Base-by-base conservation (phyloP, 1,140 invertebrate genomes). In the Anthonomus grandis region DNA sequence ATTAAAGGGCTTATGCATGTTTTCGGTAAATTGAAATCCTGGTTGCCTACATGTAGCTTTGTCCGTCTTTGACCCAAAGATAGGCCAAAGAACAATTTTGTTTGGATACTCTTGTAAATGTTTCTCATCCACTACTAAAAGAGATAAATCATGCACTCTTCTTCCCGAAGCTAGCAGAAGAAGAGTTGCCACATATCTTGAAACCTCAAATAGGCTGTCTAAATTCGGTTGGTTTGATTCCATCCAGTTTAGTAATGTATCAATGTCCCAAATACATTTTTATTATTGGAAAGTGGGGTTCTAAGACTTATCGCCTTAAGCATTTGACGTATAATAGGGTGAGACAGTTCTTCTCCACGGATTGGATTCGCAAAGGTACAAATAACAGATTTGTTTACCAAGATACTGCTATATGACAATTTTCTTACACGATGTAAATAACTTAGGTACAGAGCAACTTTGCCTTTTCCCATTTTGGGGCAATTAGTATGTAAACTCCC, bases 51-150 rank as follows among this genome's bases (percentile, higher is more conserved):
- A 46, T 13, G 41, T 52, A 1, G 13, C n/a, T 4, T 42, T 59
- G 49, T 72, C 71, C 2, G 70, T 72, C 56, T 72, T 71, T 4
- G 69, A 73, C 2, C 68, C 68, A 61, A 70, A 73, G 2, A n/a
- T 6, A 6, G 69, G 72, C 61, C 65, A 66, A 19, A 70, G 65
- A n/a, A 55, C 64, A 8, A 64, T 46, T 9, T 48, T 47, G 13
- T 49, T 13, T 17, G 50, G 39, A 2, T 34, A 58, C 47, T 10
- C 47, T 0, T 38, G 5, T 13, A 55, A 19, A 39, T 31, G 41
- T 4, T 59, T 44, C 13, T 36, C 13, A n/a, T 64, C 58, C 19
- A 64, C 65, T 21, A 60, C 53, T 31, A 73, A 56, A 10, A 72
- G 57, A 0, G 72, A 68, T 1, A 73, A 41, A 57, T 73, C 68